These are phyloP conservation scores for Channa argus DNA, from an alignment of 2,113 vertebrate species.

Conservation along the genomic window DNA sequence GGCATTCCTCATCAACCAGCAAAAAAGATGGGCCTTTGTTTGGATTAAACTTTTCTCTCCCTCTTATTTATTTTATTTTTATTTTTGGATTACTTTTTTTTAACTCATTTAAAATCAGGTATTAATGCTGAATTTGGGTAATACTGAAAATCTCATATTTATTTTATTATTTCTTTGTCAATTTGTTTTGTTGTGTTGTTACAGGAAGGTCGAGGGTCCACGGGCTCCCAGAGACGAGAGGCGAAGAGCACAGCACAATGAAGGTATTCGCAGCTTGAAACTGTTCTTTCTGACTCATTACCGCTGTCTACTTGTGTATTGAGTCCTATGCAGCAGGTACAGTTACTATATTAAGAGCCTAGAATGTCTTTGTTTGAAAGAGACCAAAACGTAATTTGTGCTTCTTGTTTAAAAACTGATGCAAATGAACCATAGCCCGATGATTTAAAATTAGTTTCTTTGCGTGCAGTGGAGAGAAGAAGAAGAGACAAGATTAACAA, in stretches of 20 bases:
- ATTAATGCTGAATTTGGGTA: not conserved
- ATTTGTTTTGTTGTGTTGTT: slow-evolving; percentile 39
- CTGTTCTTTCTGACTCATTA: not conserved
- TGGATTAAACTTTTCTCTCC: too few species aligned
- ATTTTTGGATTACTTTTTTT: too few species aligned
- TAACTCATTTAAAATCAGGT: too few species aligned
- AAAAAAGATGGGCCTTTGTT: not conserved
- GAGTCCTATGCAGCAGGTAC: not conserved
- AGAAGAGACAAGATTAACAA: slow-evolving; percentile 95
- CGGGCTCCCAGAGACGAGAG: slow-evolving; percentile 90
- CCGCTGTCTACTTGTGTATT: not conserved
- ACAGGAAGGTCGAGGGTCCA: slow-evolving; percentile 90
- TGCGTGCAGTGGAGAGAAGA: slow-evolving; percentile 88
- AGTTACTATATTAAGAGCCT: too few species aligned
- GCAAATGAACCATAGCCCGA: too few species aligned
- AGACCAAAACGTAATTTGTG: too few species aligned
- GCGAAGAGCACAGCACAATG: slow-evolving; percentile 92
- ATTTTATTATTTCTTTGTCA: not conserved
- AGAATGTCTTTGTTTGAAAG: too few species aligned
- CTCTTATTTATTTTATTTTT: too few species aligned
- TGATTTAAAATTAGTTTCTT: not conserved
- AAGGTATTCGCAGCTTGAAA: slow-evolving; percentile 78
- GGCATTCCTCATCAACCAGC: not conserved
- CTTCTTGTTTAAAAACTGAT: too few species aligned
- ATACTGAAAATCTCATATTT: not conserved